Conservation (phyloP, 1,140 invertebrate genomes). For the Platorchestia sp. region DNA sequence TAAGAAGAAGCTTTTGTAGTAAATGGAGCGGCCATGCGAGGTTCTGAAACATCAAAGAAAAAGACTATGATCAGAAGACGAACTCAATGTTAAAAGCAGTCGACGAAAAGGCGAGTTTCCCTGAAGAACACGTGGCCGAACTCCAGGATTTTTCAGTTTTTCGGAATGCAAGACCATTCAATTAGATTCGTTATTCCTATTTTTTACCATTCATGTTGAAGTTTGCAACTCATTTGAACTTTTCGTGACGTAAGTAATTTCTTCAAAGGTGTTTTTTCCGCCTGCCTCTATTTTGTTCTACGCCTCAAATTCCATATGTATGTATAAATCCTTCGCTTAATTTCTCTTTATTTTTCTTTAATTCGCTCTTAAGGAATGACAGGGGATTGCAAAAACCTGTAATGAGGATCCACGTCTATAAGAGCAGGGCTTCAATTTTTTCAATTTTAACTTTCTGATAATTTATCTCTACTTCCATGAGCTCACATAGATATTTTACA, state of each 20-base stretch:
- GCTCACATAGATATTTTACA: no score
- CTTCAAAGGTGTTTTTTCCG: no score
- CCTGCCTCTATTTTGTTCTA: no score
- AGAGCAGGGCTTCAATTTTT: not conserved
- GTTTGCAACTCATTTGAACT: not conserved
- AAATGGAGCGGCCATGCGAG: slow-evolving; percentile 29
- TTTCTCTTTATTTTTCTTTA: no score
- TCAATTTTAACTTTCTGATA: no score
- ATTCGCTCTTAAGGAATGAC: no score
- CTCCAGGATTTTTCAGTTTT: not conserved
- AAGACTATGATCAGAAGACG: not conserved
- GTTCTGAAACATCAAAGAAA: not conserved
- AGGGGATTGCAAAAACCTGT: no score
- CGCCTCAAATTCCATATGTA: no score
- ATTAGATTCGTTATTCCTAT: not conserved
- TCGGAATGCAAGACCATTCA: not conserved
- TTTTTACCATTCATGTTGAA: not conserved
- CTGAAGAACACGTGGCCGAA: not conserved
- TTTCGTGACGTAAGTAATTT: no score
- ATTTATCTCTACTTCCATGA: no score
- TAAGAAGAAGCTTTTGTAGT: slow-evolving; percentile 39
- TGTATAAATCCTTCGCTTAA: no score
- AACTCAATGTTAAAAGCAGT: not conserved
- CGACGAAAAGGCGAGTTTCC: not conserved
- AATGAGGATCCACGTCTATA: not conserved